Conservation (phyloP, 1,140 invertebrate genomes). For the Cotesia chilonis region DNA sequence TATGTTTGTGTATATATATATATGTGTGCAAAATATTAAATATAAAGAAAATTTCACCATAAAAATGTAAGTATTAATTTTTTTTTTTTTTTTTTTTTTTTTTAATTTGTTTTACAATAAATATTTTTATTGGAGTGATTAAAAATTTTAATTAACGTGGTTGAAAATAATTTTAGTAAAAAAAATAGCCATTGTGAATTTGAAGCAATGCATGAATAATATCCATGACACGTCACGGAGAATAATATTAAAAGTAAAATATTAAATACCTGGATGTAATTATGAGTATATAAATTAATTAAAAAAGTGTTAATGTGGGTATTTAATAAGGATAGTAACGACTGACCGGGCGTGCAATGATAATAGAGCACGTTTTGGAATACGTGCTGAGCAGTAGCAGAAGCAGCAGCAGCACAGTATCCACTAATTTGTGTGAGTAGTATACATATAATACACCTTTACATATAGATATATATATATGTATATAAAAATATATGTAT, state of each 20-base stretch:
- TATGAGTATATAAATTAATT: too few relatives aligned
- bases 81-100: too few relatives aligned
- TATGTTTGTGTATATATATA: not conserved
- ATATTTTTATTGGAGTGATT: too few relatives aligned
- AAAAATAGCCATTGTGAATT: too few relatives aligned
- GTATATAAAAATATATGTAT: not conserved
- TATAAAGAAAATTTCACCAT: not conserved
- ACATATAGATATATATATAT: too few relatives aligned
- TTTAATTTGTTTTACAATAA: too few relatives aligned
- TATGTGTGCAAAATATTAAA: not conserved
- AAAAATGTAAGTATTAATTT: too few relatives aligned
- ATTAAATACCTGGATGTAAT: too few relatives aligned
- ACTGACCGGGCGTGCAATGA: conserved; percentile 52
- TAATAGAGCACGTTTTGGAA: conserved; percentile 48
- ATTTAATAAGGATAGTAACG: conserved; percentile 46
- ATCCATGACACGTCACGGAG: too few relatives aligned
- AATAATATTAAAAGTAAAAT: too few relatives aligned
- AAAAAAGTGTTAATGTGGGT: not conserved
- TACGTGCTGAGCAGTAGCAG: conserved; percentile 17
- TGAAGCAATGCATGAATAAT: too few relatives aligned
- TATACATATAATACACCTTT: not conserved
- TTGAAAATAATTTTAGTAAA: too few relatives aligned
- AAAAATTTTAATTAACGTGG: conserved; percentile 1
- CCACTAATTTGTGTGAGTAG: conserved; percentile 16
- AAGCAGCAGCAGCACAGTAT: conserved; percentile 1